Evolutionary conservation across 2,797 vertebrate species (phyloP).

Genomic region (Lycodopsis pacificus): DNA sequence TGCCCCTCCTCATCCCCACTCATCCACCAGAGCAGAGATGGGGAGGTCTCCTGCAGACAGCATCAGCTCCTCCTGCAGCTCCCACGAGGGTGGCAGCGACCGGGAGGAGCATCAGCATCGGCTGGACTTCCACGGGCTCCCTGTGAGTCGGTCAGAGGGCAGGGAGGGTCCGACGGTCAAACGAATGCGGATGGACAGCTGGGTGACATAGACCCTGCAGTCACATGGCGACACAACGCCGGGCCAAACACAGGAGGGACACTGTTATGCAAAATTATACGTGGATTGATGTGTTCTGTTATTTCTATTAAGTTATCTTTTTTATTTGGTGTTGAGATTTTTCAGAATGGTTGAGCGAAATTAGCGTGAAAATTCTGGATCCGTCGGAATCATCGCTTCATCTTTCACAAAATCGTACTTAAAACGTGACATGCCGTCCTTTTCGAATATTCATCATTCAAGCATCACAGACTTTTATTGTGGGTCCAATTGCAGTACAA

Average conservation of each 20-base stretch:
- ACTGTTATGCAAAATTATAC: constrained; percentile 60
- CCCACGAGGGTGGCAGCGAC: constrained; percentile 93
- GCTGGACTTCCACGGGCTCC: constrained; percentile 88
- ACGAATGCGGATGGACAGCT: constrained; percentile 93
- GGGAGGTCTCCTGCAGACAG: constrained; percentile 93
- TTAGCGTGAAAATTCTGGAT: constrained; percentile 1
- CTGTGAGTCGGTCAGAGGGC: constrained; percentile 81
- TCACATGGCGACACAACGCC: constrained; percentile 15
- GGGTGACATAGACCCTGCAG: constrained; percentile 90
- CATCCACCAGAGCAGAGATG: constrained; percentile 85
- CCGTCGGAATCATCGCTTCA: background rate
- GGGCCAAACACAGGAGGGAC: constrained; percentile 61
- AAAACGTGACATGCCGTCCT: constrained; percentile 5
- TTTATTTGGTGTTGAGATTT: constrained; percentile 25
- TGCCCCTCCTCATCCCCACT: constrained; percentile 42
- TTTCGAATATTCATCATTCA: constrained; percentile 1
- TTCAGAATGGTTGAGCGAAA: constrained; percentile 6
- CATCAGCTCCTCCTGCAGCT: constrained; percentile 95
- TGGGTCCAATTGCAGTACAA: constrained; percentile 53
- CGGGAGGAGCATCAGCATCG: constrained; percentile 89
- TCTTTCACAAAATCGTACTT: constrained; percentile 22
- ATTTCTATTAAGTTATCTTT: constrained; percentile 69
- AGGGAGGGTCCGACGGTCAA: constrained; percentile 91
- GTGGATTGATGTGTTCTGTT: constrained; percentile 48
- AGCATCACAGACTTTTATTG: constrained; percentile 42